phyloP scores from a whole-genome alignment of 1,140 invertebrate species.

The Eueides isabella region DNA sequence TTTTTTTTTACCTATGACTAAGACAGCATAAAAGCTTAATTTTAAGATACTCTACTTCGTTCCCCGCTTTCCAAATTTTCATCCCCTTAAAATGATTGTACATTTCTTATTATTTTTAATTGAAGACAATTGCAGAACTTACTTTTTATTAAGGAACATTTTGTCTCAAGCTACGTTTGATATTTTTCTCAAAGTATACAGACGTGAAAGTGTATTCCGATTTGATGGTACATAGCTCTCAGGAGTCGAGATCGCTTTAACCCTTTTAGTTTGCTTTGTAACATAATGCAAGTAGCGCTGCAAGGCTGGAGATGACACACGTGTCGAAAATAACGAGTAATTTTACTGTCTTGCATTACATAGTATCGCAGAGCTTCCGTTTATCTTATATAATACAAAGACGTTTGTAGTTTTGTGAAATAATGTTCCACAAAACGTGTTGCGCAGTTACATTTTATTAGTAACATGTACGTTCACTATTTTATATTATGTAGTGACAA shows the following conservation, averaged over 20 bases:
- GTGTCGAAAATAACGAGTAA: constrained; percentile 9
- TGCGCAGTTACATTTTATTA: too few relatives aligned
- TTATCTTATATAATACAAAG: background rate
- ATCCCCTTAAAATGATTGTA: too few relatives aligned
- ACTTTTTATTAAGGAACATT: background rate
- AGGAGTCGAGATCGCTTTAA: background rate
- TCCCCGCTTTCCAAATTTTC: too few relatives aligned
- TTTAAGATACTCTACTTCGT: too few relatives aligned
- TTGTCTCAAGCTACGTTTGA: background rate
- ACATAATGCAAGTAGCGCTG: background rate
- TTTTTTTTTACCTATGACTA: too few relatives aligned
- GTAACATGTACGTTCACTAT: background rate
- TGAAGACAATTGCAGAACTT: too few relatives aligned
- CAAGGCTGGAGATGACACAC: background rate
- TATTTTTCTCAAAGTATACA: background rate
- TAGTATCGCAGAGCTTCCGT: background rate
- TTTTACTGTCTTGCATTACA: constrained; percentile 1
- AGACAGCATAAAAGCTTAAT: too few relatives aligned
- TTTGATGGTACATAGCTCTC: background rate
- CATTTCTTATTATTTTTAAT: too few relatives aligned
- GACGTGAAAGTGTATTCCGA: background rate
- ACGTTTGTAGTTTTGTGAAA: background rate
- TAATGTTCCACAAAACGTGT: background rate
- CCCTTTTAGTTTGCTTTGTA: background rate
- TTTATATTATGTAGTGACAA: background rate